These are phyloP conservation scores for Rhinoderma darwinii DNA, from an alignment of 2,113 vertebrate genomes.

Conservation along the genomic window DNA sequence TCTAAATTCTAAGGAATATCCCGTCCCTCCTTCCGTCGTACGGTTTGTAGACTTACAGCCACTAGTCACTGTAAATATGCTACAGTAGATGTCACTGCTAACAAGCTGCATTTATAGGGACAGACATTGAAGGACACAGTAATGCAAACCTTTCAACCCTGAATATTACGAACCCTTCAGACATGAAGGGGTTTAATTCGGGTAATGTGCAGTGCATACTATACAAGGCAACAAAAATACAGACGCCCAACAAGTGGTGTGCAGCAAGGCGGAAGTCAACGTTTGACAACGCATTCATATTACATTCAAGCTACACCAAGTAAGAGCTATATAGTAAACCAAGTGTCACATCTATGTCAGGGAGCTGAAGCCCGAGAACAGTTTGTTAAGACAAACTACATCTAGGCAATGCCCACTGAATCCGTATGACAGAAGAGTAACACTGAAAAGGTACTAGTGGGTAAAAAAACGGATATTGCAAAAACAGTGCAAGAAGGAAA, in stretches of 20 bases:
- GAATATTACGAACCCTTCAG: background rate
- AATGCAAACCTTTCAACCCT: background rate
- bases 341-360: constrained; percentile 49
- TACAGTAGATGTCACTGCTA: background rate
- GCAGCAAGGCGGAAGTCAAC: constrained; percentile 9
- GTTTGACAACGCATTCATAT: background rate
- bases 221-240: constrained; percentile 7
- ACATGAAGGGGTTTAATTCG: background rate
- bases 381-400: constrained; percentile 56
- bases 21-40: background rate
- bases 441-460: constrained; percentile 73
- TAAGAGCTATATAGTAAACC: constrained; percentile 13
- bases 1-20: background rate
- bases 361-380: background rate
- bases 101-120: constrained; percentile 1
- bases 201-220: constrained; percentile 7
- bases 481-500: constrained; percentile 75
- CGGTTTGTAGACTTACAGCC: background rate
- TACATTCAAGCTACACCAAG: constrained; percentile 45
- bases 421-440: constrained; percentile 62
- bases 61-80: background rate
- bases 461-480: constrained; percentile 69
- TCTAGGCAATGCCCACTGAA: constrained; percentile 34
- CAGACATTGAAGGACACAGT: background rate
- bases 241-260: background rate